phyloP scores from a whole-genome alignment of 2,113 vertebrate genomes.

The Xenus cinereus region DNA sequence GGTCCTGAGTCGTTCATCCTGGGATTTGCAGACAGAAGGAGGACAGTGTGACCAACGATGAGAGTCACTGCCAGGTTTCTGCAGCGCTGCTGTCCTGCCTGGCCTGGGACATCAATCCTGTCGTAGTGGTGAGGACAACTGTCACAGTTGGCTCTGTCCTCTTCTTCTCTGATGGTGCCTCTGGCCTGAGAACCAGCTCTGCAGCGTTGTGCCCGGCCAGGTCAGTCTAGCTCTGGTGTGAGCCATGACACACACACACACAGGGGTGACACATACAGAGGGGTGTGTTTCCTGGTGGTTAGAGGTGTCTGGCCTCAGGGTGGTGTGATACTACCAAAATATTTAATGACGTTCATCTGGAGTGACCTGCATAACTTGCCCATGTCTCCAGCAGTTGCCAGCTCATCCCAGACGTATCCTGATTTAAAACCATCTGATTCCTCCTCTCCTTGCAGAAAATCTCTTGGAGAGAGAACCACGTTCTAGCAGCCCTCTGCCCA shows the following conservation, averaged over 20 bases:
- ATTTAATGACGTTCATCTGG: background rate
- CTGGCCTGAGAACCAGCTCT: background rate
- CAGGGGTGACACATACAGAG: background rate
- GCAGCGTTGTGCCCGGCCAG: background rate
- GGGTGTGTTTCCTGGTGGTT: background rate
- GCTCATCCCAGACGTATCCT: background rate
- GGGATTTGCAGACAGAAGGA: background rate
- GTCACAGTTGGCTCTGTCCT: background rate
- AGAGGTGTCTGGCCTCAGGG: background rate
- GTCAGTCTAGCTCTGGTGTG: background rate
- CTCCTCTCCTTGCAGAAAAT: background rate
- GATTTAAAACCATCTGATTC: background rate
- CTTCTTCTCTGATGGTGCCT: background rate
- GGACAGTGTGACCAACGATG: rapidly evolving
- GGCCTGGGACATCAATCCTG: background rate
- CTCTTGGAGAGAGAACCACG: background rate
- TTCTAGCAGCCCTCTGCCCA: background rate
- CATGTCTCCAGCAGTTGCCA: background rate
- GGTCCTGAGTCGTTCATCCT: background rate
- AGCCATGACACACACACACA: background rate
- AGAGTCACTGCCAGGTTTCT: background rate
- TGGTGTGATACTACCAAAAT: background rate
- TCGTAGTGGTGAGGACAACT: background rate
- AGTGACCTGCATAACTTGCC: background rate
- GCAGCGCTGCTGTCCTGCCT: rapidly evolving